phyloP scores from a whole-genome alignment of 2,797 vertebrate genomes.

The Sebastiscus albofasciatus region DNA sequence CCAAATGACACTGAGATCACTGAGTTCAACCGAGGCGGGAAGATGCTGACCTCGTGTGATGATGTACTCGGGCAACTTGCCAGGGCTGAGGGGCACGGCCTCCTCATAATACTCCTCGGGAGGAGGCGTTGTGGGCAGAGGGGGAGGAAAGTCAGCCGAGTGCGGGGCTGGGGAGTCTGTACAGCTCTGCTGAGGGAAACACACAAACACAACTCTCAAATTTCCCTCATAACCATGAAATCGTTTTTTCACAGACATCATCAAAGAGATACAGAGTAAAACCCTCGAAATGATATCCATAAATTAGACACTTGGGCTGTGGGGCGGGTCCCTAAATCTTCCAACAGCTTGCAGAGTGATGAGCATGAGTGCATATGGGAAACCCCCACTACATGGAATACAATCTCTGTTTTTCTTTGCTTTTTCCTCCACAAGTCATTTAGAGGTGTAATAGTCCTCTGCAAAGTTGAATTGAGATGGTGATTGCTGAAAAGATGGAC shows the following conservation, averaged over 20 bases:
- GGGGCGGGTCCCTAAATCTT: constrained; percentile 28
- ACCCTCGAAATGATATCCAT: constrained; percentile 37
- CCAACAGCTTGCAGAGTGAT: constrained; percentile 35
- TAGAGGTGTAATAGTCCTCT: background rate
- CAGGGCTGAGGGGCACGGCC: constrained; percentile 92
- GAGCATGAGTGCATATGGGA: constrained; percentile 46
- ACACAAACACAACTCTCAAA: constrained; percentile 45
- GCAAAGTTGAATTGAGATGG: background rate
- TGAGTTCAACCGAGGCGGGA: constrained; percentile 23
- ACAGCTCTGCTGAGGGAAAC: constrained; percentile 41
- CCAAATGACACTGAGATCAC: background rate
- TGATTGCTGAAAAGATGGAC: background rate
- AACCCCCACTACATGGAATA: constrained; percentile 50
- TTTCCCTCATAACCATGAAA: constrained; percentile 22
- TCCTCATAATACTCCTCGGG: constrained; percentile 98
- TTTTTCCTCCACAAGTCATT: constrained; percentile 24
- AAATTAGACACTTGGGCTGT: constrained; percentile 49
- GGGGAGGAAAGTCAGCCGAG: constrained; percentile 83
- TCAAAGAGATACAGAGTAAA: constrained; percentile 41
- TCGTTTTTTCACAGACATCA: constrained; percentile 28
- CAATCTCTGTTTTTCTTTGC: constrained; percentile 36
- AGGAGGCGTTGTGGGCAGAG: constrained; percentile 92
- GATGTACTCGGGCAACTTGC: constrained; percentile 93
- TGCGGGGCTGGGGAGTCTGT: constrained; percentile 39
- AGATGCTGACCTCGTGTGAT: constrained; percentile 81